Evolutionary conservation across 2,888 invertebrate genomes (phyloP).

Genomic region (Eledona agricola): DNA sequence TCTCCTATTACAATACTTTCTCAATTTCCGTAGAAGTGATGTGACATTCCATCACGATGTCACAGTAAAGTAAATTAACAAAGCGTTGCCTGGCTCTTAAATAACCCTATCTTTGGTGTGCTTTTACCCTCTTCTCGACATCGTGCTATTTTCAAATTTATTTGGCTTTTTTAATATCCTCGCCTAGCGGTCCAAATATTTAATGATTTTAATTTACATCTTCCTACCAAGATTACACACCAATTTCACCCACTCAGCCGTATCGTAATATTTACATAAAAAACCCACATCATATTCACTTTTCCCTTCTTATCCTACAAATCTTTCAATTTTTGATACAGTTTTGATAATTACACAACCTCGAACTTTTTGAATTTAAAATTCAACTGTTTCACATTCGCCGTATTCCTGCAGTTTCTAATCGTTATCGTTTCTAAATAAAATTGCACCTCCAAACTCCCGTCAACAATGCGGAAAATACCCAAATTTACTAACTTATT

Average conservation of each 20-base stretch:
- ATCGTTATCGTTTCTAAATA: too few species aligned
- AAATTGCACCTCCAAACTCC: too few species aligned
- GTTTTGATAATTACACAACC: too few species aligned
- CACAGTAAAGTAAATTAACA: conserved; percentile 63
- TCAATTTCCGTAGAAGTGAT: conserved; percentile 62
- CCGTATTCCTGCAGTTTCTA: too few species aligned
- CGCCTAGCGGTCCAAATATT: conserved; percentile 28
- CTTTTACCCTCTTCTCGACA: conserved; percentile 38
- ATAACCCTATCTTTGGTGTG: conserved; percentile 56
- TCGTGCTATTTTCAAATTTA: conserved; percentile 39
- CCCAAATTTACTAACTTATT: too few species aligned
- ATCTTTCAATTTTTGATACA: too few species aligned
- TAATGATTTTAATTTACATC: conserved; percentile 30
- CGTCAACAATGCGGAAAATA: too few species aligned
- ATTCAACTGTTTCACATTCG: too few species aligned
- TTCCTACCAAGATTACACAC: conserved; percentile 13
- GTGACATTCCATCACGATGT: conserved; percentile 62
- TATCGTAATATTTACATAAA: conserved; percentile 17
- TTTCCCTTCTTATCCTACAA: conserved; percentile 3
- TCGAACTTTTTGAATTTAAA: too few species aligned
- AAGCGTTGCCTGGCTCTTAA: conserved; percentile 60
- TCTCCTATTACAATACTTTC: conserved; percentile 62
- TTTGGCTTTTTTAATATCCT: conserved; percentile 35
- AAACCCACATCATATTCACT: conserved; percentile 3
- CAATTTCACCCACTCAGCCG: conserved; percentile 4